Conservation (phyloP, 2,797 vertebrate genomes). For the Corythornis leucogaster region DNA sequence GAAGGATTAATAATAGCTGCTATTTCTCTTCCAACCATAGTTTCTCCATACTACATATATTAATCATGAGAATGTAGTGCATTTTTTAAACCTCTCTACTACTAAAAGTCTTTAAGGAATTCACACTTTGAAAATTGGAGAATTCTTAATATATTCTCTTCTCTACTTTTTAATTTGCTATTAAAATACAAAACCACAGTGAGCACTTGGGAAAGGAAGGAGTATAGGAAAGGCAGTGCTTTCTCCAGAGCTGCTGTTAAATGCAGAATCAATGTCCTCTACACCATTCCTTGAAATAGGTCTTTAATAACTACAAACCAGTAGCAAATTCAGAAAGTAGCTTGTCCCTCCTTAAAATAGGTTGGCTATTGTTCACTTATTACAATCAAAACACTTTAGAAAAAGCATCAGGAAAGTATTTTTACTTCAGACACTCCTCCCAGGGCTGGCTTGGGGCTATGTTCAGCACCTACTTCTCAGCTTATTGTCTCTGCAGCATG, state of each 20-base stretch:
- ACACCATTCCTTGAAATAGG: neutral
- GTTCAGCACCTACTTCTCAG: neutral
- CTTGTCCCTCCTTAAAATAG: neutral
- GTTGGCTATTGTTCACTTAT: neutral
- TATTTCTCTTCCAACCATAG: conserved; percentile 60
- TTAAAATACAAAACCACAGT: conserved; percentile 9
- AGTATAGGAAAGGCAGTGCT: neutral
- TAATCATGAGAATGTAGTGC: conserved; percentile 45
- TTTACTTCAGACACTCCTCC: neutral
- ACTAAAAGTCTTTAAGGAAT: conserved; percentile 49
- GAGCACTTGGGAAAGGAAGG: neutral
- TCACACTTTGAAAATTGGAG: conserved; percentile 36
- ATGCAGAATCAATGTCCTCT: neutral
- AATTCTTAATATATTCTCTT: conserved; percentile 44
- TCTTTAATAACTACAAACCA: neutral
- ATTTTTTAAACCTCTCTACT: conserved; percentile 55
- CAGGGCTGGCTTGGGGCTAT: neutral
- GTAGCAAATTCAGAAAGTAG: neutral
- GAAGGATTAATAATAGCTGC: conserved; percentile 71
- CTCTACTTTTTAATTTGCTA: conserved; percentile 41
- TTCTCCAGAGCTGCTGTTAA: neutral
- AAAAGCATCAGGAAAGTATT: neutral
- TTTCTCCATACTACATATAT: conserved; percentile 58
- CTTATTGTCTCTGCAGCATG: neutral
- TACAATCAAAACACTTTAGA: neutral